These are phyloP conservation scores for Manduca sexta DNA, from an alignment of 1,140 invertebrate genomes.

Conservation along the genomic window DNA sequence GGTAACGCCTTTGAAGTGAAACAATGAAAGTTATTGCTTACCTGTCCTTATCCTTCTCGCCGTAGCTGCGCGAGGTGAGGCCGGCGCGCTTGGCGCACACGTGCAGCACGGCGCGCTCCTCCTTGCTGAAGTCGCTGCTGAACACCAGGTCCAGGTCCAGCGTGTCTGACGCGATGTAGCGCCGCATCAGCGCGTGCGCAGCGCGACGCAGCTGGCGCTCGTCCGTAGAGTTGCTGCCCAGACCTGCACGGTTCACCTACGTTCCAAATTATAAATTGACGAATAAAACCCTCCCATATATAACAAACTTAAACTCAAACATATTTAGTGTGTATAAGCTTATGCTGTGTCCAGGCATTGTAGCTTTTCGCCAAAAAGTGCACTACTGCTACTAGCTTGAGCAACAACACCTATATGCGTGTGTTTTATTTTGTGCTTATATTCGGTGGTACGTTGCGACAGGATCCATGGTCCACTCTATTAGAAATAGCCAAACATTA, in stretches of 20 bases:
- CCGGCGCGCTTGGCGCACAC: slow-evolving; percentile 63
- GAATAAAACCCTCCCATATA: not conserved
- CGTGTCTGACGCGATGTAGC: slow-evolving; percentile 70
- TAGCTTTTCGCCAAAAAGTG: not conserved
- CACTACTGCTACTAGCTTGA: not conserved
- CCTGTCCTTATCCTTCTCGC: slow-evolving; percentile 40
- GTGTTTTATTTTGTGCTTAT: no score
- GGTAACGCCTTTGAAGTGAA: no score
- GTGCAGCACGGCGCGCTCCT: slow-evolving; percentile 81
- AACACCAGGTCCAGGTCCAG: slow-evolving; percentile 76
- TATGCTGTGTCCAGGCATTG: not conserved
- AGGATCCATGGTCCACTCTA: no score
- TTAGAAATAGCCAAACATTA: no score
- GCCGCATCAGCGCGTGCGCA: slow-evolving; percentile 37
- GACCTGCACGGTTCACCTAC: slow-evolving; percentile 59
- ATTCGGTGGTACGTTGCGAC: no score
- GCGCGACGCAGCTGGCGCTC: slow-evolving; percentile 50
- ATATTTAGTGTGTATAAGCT: not conserved
- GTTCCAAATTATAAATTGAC: not conserved
- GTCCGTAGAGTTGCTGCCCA: slow-evolving; percentile 48
- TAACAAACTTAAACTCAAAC: not conserved
- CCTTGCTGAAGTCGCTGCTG: slow-evolving; percentile 79
- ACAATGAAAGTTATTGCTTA: no score
- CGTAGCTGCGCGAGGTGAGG: slow-evolving; percentile 76
- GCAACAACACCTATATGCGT: no score